Percentiles rank a stretch among this genome's conserved stretches.
phyloP scores from a whole-genome alignment of 2,888 invertebrate species.

The Acleris cristana region DNA sequence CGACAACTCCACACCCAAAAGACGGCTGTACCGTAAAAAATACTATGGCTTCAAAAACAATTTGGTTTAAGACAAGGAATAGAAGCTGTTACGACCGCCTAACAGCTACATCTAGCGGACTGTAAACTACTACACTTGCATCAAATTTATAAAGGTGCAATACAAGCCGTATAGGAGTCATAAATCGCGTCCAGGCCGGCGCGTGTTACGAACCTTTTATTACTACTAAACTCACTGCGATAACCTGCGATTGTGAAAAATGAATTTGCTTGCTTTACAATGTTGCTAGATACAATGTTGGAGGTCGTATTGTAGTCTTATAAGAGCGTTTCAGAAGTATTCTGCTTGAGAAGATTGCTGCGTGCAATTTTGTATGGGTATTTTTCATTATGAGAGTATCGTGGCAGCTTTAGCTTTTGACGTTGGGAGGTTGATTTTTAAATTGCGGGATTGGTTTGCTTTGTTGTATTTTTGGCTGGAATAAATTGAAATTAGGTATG shows the following conservation, averaged over 20 bases:
- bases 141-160: conserved; percentile 35
- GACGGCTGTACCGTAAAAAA: no score
- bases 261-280: conserved; percentile 46
- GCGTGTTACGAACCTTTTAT: conserved; percentile 48
- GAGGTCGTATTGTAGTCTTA: conserved; percentile 22
- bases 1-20: no score
- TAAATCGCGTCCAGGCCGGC: conserved; percentile 46
- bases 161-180: conserved; percentile 35
- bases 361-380: conserved; percentile 14
- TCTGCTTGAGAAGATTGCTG: conserved; percentile 10
- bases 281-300: conserved; percentile 39
- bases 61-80: neutral
- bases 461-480: no score
- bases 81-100: neutral
- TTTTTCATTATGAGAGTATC: conserved; percentile 7
- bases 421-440: neutral
- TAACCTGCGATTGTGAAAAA: conserved; percentile 48
- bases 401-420: neutral
- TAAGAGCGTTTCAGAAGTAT: conserved; percentile 21
- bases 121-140: conserved; percentile 16
- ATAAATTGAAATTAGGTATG: no score
- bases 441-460: neutral
- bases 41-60: no score
- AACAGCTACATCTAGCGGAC: neutral
- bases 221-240: conserved; percentile 46